A percentile compares a stretch with the other conserved stretches of the same genome.
phyloP scores from a whole-genome alignment of 2,113 vertebrate species.

The Caranx melampygus region DNA sequence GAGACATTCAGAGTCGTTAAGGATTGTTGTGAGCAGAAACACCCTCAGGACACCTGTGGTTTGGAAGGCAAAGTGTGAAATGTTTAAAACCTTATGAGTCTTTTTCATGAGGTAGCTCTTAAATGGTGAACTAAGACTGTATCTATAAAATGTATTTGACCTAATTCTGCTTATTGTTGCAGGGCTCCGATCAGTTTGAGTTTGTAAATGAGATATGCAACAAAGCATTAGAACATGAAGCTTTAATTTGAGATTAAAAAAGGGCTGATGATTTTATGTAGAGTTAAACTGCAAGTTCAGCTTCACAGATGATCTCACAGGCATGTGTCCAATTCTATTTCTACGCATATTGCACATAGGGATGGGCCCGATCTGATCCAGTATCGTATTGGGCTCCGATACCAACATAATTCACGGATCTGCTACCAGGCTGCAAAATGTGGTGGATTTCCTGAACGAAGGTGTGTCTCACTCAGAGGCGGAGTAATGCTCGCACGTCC shows the following conservation, averaged over 20 bases:
- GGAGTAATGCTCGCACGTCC: too few species aligned
- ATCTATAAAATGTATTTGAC: too few species aligned
- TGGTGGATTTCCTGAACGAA: too few species aligned
- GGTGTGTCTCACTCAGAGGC: too few species aligned
- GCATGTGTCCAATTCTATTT: conserved; percentile 2
- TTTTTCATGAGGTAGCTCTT: background rate
- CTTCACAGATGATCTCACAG: conserved; percentile 18
- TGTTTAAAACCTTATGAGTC: background rate
- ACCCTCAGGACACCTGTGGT: background rate
- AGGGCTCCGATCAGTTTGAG: background rate
- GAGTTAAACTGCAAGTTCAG: conserved; percentile 16
- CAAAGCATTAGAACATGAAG: background rate
- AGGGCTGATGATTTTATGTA: background rate
- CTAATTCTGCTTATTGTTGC: background rate
- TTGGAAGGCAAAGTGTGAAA: background rate
- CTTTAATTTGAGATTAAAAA: background rate
- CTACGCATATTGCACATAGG: conserved; percentile 13
- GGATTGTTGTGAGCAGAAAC: conserved; percentile 14
- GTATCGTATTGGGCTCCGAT: too few species aligned
- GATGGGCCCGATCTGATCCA: too few species aligned
- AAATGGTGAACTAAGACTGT: background rate
- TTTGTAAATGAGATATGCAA: background rate
- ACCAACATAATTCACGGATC: too few species aligned
- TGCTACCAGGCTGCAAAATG: too few species aligned
- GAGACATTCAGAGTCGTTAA: background rate